phyloP scores from a whole-genome alignment of 2,113 vertebrate species.

The Microcebus jonahi region DNA sequence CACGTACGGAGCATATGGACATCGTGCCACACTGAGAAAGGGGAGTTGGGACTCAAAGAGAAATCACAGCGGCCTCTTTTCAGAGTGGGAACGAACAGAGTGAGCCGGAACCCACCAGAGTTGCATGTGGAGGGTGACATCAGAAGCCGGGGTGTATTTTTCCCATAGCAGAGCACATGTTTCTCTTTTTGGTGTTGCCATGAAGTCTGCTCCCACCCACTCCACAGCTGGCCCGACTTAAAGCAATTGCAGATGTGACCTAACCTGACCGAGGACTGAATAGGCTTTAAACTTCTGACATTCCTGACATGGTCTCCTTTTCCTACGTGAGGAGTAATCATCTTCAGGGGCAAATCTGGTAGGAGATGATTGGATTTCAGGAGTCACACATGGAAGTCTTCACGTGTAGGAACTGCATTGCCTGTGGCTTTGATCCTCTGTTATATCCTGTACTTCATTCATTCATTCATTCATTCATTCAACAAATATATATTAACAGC shows the following conservation, averaged over 20 bases:
- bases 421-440: not conserved
- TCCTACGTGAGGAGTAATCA: not conserved
- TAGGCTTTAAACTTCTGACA: not conserved
- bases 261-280: not conserved
- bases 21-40: not conserved
- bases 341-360: not conserved
- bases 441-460: not conserved
- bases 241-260: slow-evolving; percentile 67
- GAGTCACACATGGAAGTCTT: not conserved
- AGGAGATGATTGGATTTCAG: not conserved
- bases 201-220: slow-evolving; percentile 50
- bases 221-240: slow-evolving; percentile 52
- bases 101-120: not conserved
- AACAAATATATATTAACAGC: not conserved
- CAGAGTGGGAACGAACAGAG: not conserved
- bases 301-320: not conserved
- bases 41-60: not conserved
- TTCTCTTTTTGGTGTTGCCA: slow-evolving; percentile 70
- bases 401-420: not conserved
- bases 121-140: not conserved
- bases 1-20: not conserved
- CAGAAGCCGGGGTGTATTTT: not conserved
- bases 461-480: not conserved
- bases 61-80: not conserved
- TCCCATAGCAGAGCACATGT: slow-evolving; percentile 18